Evolutionary conservation across 92 coral and sea anemone genomes (phyloP).

Genomic region (Zoanthus solanderi): DNA sequence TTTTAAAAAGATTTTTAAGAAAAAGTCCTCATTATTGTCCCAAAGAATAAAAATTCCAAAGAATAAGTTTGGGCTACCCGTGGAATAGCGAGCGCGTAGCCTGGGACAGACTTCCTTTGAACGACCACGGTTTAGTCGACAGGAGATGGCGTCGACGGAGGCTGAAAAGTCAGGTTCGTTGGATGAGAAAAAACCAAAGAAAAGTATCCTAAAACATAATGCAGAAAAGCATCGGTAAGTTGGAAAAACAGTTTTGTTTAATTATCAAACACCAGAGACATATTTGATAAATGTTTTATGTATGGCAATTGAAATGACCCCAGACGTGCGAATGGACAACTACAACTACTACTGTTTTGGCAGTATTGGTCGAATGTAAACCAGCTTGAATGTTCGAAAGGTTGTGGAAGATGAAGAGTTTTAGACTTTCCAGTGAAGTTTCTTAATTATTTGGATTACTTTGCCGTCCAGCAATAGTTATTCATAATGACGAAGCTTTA

Average conservation of each 20-base stretch:
- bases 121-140: no score
- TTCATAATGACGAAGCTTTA: not conserved
- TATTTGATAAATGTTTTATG: not conserved
- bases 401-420: not conserved
- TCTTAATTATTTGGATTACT: not conserved
- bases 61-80: no score
- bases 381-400: constrained; percentile 26
- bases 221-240: constrained; percentile 95
- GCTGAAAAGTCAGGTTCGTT: constrained; percentile 21
- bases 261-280: not conserved
- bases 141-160: constrained; percentile 36
- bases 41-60: no score
- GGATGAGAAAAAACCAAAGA: constrained; percentile 58
- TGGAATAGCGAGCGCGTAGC: no score
- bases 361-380: not conserved
- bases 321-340: not conserved
- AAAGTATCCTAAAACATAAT: constrained; percentile 87
- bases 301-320: not conserved
- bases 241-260: not conserved
- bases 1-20: no score
- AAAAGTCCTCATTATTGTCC: no score
- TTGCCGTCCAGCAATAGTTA: not conserved
- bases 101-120: no score
- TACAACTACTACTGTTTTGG: no score
- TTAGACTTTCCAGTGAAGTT: not conserved